Conservation (phyloP, 2,113 vertebrate genomes). For the Apaloderma vittatum region DNA sequence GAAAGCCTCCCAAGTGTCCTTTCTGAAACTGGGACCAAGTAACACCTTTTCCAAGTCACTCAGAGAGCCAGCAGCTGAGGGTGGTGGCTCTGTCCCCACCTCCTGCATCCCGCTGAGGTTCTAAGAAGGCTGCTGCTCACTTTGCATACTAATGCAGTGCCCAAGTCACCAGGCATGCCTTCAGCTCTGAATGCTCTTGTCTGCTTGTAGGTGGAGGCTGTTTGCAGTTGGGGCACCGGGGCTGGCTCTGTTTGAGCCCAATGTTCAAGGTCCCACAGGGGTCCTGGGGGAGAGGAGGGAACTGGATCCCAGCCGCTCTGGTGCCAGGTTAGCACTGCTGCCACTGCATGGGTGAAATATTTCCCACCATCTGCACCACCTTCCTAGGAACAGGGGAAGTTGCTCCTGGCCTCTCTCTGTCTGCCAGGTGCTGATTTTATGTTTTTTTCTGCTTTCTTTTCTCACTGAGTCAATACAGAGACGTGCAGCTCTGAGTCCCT, state of each 20-base stretch:
- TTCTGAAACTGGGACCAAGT: background rate
- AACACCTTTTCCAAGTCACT: background rate
- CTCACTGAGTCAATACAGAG: background rate
- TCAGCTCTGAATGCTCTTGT: background rate
- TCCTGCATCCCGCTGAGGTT: background rate
- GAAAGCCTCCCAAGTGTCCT: background rate
- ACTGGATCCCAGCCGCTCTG: rapidly evolving
- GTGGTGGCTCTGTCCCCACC: background rate
- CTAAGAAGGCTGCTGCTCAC: background rate
- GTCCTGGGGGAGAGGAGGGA: background rate
- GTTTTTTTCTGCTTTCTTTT: background rate
- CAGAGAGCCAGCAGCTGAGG: background rate
- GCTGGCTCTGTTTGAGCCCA: background rate
- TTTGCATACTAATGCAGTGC: background rate
- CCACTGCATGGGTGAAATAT: background rate
- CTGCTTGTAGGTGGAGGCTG: background rate
- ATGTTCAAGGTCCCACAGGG: background rate
- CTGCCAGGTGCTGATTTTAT: background rate
- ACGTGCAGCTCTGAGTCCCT: background rate
- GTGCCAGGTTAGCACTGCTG: background rate
- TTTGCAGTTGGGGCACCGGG: background rate
- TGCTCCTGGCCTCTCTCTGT: background rate
- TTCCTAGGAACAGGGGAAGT: slow-evolving; percentile 32
- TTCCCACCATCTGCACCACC: slow-evolving; percentile 20
- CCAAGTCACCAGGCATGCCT: background rate